These are phyloP conservation scores for Lepeophtheirus salmonis DNA, from an alignment of 1,140 invertebrate species.

Conservation along the genomic window DNA sequence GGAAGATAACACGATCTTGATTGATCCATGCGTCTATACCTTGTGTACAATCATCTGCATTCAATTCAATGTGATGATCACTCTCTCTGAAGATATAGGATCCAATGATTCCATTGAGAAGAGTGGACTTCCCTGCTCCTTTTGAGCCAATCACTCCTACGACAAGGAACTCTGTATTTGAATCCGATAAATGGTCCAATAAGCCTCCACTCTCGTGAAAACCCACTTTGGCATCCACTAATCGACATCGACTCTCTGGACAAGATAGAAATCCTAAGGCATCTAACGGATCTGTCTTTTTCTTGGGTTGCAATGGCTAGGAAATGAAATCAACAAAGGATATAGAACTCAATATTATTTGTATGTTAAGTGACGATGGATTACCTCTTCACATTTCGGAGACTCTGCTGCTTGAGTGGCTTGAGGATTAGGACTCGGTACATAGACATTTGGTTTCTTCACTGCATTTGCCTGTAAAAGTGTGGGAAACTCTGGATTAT, in stretches of 20 bases:
- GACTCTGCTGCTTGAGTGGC: neutral
- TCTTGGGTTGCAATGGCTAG: neutral
- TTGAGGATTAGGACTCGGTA: neutral
- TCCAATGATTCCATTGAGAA: neutral
- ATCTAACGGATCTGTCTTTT: neutral
- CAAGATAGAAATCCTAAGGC: neutral
- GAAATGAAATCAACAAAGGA: neutral
- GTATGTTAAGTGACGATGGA: neutral
- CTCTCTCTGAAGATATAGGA: neutral
- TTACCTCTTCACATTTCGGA: neutral
- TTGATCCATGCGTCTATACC: constrained; percentile 10
- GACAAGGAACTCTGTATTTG: constrained; percentile 3
- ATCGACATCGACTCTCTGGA: neutral
- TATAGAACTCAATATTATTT: too few species aligned
- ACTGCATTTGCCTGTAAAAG: neutral
- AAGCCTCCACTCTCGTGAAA: neutral
- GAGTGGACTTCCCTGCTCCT: constrained; percentile 1
- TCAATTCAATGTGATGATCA: neutral
- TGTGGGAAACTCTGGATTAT: neutral
- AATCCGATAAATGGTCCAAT: neutral
- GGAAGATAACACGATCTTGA: constrained; percentile 4
- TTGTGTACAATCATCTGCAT: constrained; percentile 3
- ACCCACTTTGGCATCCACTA: neutral
- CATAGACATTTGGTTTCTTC: too few species aligned
- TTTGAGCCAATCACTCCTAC: constrained; percentile 1